phyloP scores from a whole-genome alignment of 2,888 invertebrate species.

The Rutpela maculata region DNA sequence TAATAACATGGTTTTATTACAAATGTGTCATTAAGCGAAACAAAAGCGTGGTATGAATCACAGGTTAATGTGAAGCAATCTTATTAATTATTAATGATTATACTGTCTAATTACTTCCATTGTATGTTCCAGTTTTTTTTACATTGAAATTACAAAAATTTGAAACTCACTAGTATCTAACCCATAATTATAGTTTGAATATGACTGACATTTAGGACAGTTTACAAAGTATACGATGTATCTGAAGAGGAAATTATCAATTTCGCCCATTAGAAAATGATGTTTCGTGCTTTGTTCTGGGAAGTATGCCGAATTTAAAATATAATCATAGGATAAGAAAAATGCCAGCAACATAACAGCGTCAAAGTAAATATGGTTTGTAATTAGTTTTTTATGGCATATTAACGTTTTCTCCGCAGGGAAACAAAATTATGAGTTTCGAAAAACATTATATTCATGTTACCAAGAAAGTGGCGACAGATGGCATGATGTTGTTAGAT shows the following conservation, averaged over 20 bases:
- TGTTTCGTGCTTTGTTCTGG: not conserved
- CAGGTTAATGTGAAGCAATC: slow-evolving; percentile 10
- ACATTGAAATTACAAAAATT: not conserved
- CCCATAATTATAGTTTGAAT: not conserved
- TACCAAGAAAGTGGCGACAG: too few species aligned
- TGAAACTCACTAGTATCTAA: not conserved
- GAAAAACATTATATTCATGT: too few species aligned
- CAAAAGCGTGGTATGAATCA: slow-evolving; percentile 25
- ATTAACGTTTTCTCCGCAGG: too few species aligned
- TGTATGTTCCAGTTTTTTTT: slow-evolving; percentile 10
- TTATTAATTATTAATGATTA: slow-evolving; percentile 35
- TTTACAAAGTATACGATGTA: not conserved
- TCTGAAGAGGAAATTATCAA: not conserved
- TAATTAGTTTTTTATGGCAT: too few species aligned
- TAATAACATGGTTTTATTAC: slow-evolving; percentile 27
- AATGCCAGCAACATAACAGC: too few species aligned
- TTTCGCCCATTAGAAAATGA: not conserved
- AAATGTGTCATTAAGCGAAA: slow-evolving; percentile 35
- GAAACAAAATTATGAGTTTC: too few species aligned
- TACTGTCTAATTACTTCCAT: slow-evolving; percentile 4
- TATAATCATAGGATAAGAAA: not conserved
- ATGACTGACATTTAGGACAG: not conserved
- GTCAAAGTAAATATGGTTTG: too few species aligned
- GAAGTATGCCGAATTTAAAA: not conserved
- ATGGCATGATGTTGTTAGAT: too few species aligned